Evolutionary conservation across 2,113 vertebrate genomes (phyloP).

Genomic region (Dicrurus megarhynchus): DNA sequence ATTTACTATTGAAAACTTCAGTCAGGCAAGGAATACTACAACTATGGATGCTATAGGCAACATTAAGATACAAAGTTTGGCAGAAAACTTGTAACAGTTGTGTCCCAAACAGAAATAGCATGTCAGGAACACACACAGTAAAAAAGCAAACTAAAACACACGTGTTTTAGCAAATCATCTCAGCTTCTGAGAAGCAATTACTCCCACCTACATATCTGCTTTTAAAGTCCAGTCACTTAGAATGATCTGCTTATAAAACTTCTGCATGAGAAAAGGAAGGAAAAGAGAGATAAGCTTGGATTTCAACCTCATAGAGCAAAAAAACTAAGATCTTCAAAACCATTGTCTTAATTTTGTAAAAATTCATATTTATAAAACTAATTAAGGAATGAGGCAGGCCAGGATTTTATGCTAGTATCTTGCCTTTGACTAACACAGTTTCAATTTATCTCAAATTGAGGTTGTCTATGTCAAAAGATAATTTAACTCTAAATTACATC

Average conservation of each 20-base stretch:
- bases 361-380: constrained; percentile 4
- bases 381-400: not conserved
- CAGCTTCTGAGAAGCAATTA: not conserved
- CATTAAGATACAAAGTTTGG: not conserved
- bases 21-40: not conserved
- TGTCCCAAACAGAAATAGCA: not conserved
- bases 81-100: not conserved
- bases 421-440: not conserved
- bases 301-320: not conserved
- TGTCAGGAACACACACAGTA: not conserved
- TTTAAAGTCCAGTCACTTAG: not conserved
- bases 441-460: constrained; percentile 1
- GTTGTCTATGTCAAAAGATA: not conserved
- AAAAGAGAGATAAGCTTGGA: not conserved
- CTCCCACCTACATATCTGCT: not conserved
- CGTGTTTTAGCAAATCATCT: not conserved
- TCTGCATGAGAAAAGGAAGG: not conserved
- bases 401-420: not conserved
- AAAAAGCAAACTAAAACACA: not conserved
- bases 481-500: not conserved
- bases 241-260: not conserved
- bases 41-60: not conserved
- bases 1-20: not conserved
- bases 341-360: not conserved
- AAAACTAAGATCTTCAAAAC: not conserved